A percentile compares a stretch with the other conserved stretches of the same genome.
These are phyloP conservation scores for Phortica okadai DNA, from an alignment of 2,888 invertebrate genomes.

Conservation along the genomic window DNA sequence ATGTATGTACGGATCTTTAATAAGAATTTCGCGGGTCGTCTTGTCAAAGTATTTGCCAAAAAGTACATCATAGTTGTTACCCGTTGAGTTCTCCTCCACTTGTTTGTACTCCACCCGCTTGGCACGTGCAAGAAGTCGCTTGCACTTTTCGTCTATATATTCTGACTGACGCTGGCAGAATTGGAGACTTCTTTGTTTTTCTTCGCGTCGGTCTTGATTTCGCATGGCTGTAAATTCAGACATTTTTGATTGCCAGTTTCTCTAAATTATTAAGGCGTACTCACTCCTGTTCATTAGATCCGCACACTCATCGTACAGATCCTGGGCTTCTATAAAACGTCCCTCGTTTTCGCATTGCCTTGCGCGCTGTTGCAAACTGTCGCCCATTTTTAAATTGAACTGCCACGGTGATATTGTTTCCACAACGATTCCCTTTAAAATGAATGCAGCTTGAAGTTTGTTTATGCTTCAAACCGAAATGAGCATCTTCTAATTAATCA, in stretches of 20 bases:
- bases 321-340: neutral
- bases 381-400: too few relatives aligned
- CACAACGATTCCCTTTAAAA: neutral
- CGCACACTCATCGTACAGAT: neutral
- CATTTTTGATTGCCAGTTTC: too few relatives aligned
- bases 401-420: neutral
- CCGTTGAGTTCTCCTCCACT: neutral
- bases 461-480: too few relatives aligned
- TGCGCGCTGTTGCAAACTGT: neutral
- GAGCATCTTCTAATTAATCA: too few relatives aligned
- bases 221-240: neutral
- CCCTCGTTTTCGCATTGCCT: neutral
- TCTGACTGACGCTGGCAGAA: neutral
- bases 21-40: neutral
- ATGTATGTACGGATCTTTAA: slow-evolving; percentile 6
- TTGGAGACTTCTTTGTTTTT: neutral
- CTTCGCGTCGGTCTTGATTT: neutral
- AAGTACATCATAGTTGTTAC: neutral
- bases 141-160: neutral
- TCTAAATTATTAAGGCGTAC: neutral
- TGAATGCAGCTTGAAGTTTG: neutral
- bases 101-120: neutral
- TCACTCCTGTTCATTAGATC: neutral
- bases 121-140: neutral
- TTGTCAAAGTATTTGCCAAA: slow-evolving; percentile 15